Evolutionary conservation across 2,888 invertebrate genomes (phyloP), one percentile per base, ranked within the genome.

Genomic region (Xestia ashworthii): DNA sequence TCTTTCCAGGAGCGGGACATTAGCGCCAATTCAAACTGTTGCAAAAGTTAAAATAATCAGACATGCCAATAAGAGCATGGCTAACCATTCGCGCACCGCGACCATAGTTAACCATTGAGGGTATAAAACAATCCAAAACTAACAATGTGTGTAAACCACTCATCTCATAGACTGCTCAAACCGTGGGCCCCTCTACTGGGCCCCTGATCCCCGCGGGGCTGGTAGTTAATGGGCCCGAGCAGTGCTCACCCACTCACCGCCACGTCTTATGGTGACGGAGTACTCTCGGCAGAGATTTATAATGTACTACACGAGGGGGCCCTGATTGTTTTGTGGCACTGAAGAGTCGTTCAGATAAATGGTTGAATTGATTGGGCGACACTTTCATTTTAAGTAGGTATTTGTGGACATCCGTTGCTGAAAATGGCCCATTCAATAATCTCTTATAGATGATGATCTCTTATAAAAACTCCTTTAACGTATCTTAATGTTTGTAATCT

Each of bases 101-200:
- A 32, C 48, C 32, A 46, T 6, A 46, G 25, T 53, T 32, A 48
- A 22, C 16, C 5, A 32, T 11, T 55, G 12, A 50, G 1, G 19
- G 16, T n/a, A 46, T 50, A 22, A 53, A 53, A 70, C 69, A 48
- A 76, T 80, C 44, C 9, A 69, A 67, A 55, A 48, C 38, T 76
- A 70, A 70, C 82, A 67, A 60, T 32, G 70, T 71, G 67, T 76
- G 66, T 81, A 58, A 82, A 76, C 50, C 68, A 80, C 60, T 82
- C 50, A 48, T 22, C 58, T 50, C 53, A 70, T 71, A 70, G 76
- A 44, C 58, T 81, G 11, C 74, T 66, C n/a, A 48, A 41, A 19
- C 25, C 19, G 12, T 6, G 65, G 38, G 58, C 22, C 75, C 55
- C 11, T 50, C 3, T 12, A 14, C 5, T 3, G 22, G 14, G 68